Evolutionary conservation across 2,888 invertebrate genomes (phyloP).

Genomic region (Diabrotica balteata): DNA sequence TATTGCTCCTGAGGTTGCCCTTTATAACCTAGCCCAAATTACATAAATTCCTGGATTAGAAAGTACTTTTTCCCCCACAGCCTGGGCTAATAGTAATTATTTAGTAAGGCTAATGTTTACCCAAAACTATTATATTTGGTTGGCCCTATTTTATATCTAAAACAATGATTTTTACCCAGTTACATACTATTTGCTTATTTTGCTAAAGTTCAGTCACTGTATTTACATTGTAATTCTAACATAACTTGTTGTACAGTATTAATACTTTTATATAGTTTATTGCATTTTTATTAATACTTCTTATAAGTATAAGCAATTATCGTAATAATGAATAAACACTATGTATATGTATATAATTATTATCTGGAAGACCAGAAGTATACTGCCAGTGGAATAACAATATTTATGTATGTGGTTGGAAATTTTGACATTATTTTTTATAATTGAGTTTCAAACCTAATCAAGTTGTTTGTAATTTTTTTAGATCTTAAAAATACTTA

Average conservation of each 20-base stretch:
- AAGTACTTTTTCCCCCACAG: no score
- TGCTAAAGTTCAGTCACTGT: conserved; percentile 24
- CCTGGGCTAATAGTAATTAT: no score
- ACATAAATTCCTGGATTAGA: no score
- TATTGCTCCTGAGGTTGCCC: no score
- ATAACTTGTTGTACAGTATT: conserved; percentile 32
- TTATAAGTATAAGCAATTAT: conserved; percentile 12
- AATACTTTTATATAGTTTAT: conserved; percentile 30
- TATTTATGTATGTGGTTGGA: conserved; percentile 23
- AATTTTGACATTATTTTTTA: conserved; percentile 7
- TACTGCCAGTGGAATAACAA: conserved; percentile 28
- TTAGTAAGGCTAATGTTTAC: no score
- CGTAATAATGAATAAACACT: conserved; percentile 2
- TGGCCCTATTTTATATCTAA: no score
- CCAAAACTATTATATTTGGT: no score
- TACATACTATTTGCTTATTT: conserved; percentile 10
- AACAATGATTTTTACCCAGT: background rate
- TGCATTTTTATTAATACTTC: conserved; percentile 16
- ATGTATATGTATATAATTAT: conserved; percentile 41
- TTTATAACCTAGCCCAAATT: no score
- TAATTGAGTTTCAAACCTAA: no score
- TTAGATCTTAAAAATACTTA: no score
- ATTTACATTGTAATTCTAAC: conserved; percentile 11
- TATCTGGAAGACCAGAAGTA: conserved; percentile 27
- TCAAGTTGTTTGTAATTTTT: no score